These are phyloP conservation scores for Nothocercus nigrocapillus DNA, from an alignment of 2,113 vertebrate genomes.

Conservation along the genomic window DNA sequence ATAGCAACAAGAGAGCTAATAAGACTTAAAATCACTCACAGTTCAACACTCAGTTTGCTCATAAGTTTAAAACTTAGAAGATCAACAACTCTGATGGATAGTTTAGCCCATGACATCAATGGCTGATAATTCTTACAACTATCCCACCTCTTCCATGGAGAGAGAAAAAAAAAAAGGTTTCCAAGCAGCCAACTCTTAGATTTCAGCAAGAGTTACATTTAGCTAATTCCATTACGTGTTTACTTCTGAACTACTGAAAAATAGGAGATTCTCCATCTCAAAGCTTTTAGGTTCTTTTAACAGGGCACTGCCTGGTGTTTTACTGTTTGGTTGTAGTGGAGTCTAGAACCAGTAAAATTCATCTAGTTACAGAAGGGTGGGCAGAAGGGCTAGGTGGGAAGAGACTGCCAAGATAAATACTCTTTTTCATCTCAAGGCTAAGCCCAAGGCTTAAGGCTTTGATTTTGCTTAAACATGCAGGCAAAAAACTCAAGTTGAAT, in stretches of 20 bases:
- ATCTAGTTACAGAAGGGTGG: background rate
- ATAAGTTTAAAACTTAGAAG: background rate
- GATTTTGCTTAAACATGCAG: background rate
- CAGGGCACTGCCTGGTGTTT: background rate
- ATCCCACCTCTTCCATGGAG: background rate
- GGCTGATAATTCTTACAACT: background rate
- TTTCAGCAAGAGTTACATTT: background rate
- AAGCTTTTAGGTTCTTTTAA: background rate
- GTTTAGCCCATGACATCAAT: background rate
- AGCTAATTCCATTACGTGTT: background rate
- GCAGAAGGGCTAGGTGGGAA: too few species aligned
- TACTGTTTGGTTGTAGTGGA: background rate
- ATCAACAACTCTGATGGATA: background rate
- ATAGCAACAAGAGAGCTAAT: background rate
- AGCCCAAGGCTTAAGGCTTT: background rate
- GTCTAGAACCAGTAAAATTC: background rate
- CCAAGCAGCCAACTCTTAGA: background rate
- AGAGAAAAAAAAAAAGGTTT: background rate
- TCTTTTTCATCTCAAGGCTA: background rate
- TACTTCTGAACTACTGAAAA: background rate
- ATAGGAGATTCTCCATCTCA: background rate
- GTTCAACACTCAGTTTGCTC: background rate
- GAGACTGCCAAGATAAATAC: slow-evolving; percentile 3
- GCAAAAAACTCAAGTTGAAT: background rate
- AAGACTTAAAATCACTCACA: background rate